phyloP scores from a whole-genome alignment of 2,888 invertebrate genomes.

The Stegana nigrithorax region DNA sequence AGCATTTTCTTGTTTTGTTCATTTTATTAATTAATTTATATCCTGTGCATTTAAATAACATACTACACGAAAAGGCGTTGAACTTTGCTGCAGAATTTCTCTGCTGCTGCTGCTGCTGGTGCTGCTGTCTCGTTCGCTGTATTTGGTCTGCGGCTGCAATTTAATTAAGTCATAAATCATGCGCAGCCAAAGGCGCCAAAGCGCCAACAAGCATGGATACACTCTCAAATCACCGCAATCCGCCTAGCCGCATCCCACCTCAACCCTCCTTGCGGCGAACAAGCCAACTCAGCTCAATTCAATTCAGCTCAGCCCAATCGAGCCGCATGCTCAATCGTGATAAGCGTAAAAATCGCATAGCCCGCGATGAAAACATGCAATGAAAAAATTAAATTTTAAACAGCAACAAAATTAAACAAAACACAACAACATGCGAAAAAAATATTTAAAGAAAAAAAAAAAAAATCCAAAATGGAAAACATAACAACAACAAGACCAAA shows the following conservation, averaged over 20 bases:
- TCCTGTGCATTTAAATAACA: constrained; percentile 7
- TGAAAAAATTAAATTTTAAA: constrained; percentile 15
- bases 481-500: too few species aligned
- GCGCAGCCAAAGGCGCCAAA: neutral
- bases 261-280: too few species aligned
- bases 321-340: constrained; percentile 1
- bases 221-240: too few species aligned
- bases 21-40: constrained; percentile 16
- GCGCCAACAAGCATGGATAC: neutral
- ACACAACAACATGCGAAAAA: neutral
- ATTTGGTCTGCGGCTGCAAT: constrained; percentile 6
- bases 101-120: neutral
- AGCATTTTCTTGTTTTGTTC: neutral
- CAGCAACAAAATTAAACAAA: neutral
- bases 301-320: too few species aligned
- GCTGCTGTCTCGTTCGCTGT: neutral
- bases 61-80: neutral
- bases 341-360: constrained; percentile 5
- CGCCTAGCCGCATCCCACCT: neutral
- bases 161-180: constrained; percentile 20
- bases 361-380: constrained; percentile 1
- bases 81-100: neutral
- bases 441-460: neutral
- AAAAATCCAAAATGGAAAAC: neutral
- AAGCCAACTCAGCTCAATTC: too few species aligned